A percentile compares a stretch with the other conserved stretches of the same genome.
These are phyloP conservation scores for Muschampia plurimacula DNA, from an alignment of 2,888 invertebrate species.

Conservation along the genomic window DNA sequence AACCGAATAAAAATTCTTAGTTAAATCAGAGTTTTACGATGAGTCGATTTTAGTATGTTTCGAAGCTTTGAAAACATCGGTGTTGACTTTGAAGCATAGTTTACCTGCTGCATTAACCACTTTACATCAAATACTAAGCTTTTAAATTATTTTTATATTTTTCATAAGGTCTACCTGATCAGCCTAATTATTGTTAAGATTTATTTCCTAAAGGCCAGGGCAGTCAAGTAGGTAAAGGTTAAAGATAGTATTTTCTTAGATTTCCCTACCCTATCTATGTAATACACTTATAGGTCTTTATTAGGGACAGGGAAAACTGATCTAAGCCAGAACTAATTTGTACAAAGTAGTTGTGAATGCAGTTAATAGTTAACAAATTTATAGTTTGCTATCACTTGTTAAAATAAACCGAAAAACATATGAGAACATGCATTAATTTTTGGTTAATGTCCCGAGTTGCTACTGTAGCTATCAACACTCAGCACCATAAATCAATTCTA, in stretches of 20 bases:
- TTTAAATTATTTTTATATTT: too few relatives aligned
- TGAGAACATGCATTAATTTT: not conserved
- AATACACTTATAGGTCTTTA: too few relatives aligned
- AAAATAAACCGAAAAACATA: not conserved
- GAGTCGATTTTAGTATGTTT: not conserved
- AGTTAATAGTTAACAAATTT: not conserved
- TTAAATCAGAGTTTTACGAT: conserved; percentile 8
- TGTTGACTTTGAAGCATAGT: not conserved
- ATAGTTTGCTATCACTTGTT: not conserved
- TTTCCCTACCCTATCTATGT: too few relatives aligned
- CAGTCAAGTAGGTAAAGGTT: too few relatives aligned
- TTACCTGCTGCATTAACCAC: not conserved
- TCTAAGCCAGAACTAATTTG: too few relatives aligned
- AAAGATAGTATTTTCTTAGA: too few relatives aligned
- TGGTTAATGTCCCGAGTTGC: not conserved
- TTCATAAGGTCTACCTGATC: too few relatives aligned
- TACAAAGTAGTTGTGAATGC: too few relatives aligned
- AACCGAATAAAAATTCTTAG: conserved; percentile 17
- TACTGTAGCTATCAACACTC: not conserved
- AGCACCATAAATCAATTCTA: conserved; percentile 33
- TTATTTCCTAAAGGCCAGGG: too few relatives aligned
- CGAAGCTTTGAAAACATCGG: not conserved
- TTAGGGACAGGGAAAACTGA: too few relatives aligned
- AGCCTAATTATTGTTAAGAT: too few relatives aligned
- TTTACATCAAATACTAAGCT: too few relatives aligned